Evolutionary conservation across 2,797 vertebrate species (phyloP), one percentile per base, ranked within the genome.

Genomic region (Pangasius sanitwongsei): DNA sequence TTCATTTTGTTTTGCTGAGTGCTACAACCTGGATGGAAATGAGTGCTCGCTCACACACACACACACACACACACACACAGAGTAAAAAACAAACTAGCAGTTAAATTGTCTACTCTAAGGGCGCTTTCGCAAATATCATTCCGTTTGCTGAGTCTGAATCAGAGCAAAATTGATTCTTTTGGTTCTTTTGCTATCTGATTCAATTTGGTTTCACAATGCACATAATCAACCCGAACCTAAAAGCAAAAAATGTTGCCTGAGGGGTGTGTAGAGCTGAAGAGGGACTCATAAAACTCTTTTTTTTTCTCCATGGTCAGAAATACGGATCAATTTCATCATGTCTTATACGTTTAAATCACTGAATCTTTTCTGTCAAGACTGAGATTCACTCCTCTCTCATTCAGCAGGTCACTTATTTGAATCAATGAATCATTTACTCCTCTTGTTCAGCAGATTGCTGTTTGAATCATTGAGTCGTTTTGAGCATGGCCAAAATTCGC

Each of bases 1-100:
- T 91, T 88, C 87, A 86, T 83, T 86, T 83, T 78, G 86, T 89
- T 92, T 90, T 85, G 82, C 53, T 65, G 53, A 57, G 78, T 88
- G 86, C 81, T 87, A 77, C 50, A 28, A 34, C 59, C 63, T 80
- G 86, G 82, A 89, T 91, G n/a, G 31, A 88, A 90, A 91, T 87
- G 75, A 87, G 44, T 31, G 28, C 25, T 9, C 48, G 6, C 44
- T n/a, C 23, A 44, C 23, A 44, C 70, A 6, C 74, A 48, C 74
- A 48, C 74, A 28, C 72, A 13, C 74, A 48, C 53, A 57, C n/a
- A 31, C 18, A 37, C 6, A 9, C 0, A 34, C 1, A 57, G 7
- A 50, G n/a, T 34, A 34, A 34, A 53, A 53, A 41, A 83, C 44
- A 28, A 48, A 48, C 25, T n/a, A 44, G 13, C 8, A n/a, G 41